Conservation (phyloP, 92 coral and sea anemone genomes). For the Pocillopora grandis region DNA sequence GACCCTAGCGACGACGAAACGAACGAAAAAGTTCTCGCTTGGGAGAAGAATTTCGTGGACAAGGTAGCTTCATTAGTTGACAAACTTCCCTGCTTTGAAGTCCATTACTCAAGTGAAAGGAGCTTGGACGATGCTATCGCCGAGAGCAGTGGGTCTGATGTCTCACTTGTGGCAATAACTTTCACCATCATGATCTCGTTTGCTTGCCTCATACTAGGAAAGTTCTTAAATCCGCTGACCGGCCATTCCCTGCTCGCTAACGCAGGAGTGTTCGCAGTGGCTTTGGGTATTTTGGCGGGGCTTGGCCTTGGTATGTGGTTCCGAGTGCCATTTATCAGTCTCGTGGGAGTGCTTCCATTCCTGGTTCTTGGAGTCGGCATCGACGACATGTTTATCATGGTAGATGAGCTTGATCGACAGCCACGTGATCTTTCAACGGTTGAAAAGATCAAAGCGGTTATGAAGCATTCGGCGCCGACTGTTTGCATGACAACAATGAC, state of each 20-base stretch:
- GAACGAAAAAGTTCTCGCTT: slow-evolving; percentile 26
- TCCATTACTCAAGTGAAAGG: slow-evolving; percentile 56
- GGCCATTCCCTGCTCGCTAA: slow-evolving; percentile 71
- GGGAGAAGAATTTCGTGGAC: slow-evolving; percentile 48
- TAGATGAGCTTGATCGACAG: slow-evolving; percentile 73
- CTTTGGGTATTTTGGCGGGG: slow-evolving; percentile 60
- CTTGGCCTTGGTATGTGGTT: slow-evolving; percentile 64
- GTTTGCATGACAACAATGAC: slow-evolving; percentile 73
- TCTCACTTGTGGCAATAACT: slow-evolving; percentile 51
- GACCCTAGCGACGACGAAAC: slow-evolving; percentile 45
- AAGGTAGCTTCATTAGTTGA: slow-evolving; percentile 30
- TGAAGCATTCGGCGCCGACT: slow-evolving; percentile 44
- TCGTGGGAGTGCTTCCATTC: slow-evolving; percentile 70
- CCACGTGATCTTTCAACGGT: slow-evolving; percentile 40
- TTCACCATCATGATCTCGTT: slow-evolving; percentile 64
- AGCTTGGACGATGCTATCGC: slow-evolving; percentile 70
- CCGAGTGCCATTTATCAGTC: slow-evolving; percentile 63
- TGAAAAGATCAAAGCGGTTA: slow-evolving; percentile 35
- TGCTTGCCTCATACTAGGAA: slow-evolving; percentile 56
- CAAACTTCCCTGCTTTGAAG: slow-evolving; percentile 27
- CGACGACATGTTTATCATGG: slow-evolving; percentile 72
- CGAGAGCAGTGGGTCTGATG: slow-evolving; percentile 59
- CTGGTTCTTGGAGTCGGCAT: slow-evolving; percentile 75
- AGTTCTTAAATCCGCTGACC: slow-evolving; percentile 61
- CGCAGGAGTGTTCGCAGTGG: slow-evolving; percentile 61